Percentiles rank a stretch among this genome's conserved stretches.
Conservation (phyloP, 1,140 invertebrate genomes). For the Potamilus streckersoni region DNA sequence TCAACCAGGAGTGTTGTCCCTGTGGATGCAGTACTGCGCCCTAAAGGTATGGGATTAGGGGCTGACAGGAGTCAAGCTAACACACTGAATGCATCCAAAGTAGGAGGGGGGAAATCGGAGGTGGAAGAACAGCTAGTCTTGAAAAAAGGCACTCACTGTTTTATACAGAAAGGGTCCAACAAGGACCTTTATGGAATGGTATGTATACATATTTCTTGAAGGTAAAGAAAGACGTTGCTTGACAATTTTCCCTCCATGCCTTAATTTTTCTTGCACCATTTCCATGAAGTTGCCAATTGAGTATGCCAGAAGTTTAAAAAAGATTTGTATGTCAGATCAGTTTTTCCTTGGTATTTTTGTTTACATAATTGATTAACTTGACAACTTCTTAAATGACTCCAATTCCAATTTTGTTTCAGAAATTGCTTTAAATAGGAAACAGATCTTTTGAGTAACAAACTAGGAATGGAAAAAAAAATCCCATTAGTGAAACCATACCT, state of each 20-base stretch:
- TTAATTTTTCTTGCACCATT: no score
- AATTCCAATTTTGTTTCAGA: no score
- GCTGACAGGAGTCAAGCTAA: constrained; percentile 72
- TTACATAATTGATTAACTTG: no score
- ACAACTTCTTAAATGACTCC: no score
- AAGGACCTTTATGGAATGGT: constrained; percentile 84
- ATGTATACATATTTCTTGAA: constrained; percentile 36
- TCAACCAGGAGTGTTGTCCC: constrained; percentile 70
- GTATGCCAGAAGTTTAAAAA: no score
- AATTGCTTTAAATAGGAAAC: no score
- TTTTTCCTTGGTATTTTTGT: no score
- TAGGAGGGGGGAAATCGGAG: constrained; percentile 20
- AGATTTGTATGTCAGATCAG: no score
- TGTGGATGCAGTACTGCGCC: constrained; percentile 76
- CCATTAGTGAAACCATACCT: background rate
- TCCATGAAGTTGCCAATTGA: no score
- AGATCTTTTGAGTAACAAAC: no score
- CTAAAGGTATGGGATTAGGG: constrained; percentile 92
- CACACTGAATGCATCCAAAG: constrained; percentile 37
- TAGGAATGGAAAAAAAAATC: no score
- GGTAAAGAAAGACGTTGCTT: background rate
- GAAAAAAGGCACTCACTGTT: constrained; percentile 60
- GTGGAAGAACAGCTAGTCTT: constrained; percentile 44
- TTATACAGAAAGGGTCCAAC: constrained; percentile 69
- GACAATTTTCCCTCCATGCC: background rate